Evolutionary conservation across 1,140 invertebrate species (phyloP).

Genomic region (Heliothis subflexa): DNA sequence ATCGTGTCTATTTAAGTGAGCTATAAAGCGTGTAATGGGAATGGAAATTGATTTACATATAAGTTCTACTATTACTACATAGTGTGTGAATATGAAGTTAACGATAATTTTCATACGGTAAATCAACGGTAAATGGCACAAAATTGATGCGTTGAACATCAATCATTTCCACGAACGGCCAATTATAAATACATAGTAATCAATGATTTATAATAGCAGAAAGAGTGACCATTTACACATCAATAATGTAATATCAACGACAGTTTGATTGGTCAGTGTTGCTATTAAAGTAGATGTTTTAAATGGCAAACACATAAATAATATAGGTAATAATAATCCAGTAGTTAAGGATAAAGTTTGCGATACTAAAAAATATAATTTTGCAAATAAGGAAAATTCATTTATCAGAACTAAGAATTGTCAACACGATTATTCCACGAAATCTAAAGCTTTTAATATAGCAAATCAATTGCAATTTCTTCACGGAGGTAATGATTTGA

Average conservation of each 20-base stretch:
- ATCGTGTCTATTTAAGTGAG: not conserved
- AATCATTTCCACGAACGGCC: not conserved
- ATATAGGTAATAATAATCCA: too few relatives aligned
- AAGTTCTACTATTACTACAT: not conserved
- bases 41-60: slow-evolving; percentile 20
- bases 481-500: not conserved
- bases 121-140: slow-evolving; percentile 10
- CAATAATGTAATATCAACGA: too few relatives aligned
- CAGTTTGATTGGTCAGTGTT: not conserved
- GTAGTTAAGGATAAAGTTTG: too few relatives aligned
- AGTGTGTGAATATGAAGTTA: not conserved
- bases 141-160: not conserved
- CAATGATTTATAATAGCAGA: slow-evolving; percentile 12
- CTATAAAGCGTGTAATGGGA: slow-evolving; percentile 1
- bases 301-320: too few relatives aligned
- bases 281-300: not conserved
- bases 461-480: slow-evolving; percentile 11
- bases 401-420: not conserved
- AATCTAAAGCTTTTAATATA: not conserved
- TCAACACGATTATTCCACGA: slow-evolving; percentile 3
- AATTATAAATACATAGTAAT: slow-evolving; percentile 13
- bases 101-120: not conserved
- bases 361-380: too few relatives aligned
- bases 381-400: not conserved
- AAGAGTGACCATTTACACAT: not conserved